Evolutionary conservation across 2,797 vertebrate species (phyloP).

Genomic region (Holocentrus rufus): DNA sequence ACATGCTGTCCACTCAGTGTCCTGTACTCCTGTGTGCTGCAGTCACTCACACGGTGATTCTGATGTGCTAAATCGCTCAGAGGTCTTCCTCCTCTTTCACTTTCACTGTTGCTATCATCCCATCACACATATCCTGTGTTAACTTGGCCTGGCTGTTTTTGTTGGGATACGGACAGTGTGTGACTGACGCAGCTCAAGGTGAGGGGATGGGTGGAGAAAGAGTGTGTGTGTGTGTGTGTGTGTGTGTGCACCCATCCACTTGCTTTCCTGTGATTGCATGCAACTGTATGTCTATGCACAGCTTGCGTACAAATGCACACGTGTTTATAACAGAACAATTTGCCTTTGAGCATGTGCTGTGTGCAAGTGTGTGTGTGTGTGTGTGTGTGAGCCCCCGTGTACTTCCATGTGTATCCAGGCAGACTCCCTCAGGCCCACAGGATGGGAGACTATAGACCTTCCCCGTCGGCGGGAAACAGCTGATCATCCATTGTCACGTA

Average conservation of each 20-base stretch:
- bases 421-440: conserved; percentile 21
- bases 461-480: conserved; percentile 48
- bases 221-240: conserved; percentile 1
- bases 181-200: conserved; percentile 13
- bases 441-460: conserved; percentile 12
- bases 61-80: neutral
- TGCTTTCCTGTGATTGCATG: neutral
- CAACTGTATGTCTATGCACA: too few species aligned
- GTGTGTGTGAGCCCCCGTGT: neutral
- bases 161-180: neutral
- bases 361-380: neutral
- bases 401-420: neutral
- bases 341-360: neutral
- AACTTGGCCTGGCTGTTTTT: conserved; percentile 12
- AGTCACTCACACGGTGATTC: neutral
- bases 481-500: conserved; percentile 33
- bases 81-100: conserved; percentile 3
- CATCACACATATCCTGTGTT: conserved; percentile 33
- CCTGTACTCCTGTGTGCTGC: neutral
- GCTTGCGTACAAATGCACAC: neutral
- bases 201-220: neutral
- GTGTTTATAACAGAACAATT: neutral
- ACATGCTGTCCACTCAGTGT: conserved; percentile 11
- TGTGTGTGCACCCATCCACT: neutral
- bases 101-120: conserved; percentile 13